phyloP scores from a whole-genome alignment of 2,113 vertebrate species.

The Oxygymnocypris stewartii region DNA sequence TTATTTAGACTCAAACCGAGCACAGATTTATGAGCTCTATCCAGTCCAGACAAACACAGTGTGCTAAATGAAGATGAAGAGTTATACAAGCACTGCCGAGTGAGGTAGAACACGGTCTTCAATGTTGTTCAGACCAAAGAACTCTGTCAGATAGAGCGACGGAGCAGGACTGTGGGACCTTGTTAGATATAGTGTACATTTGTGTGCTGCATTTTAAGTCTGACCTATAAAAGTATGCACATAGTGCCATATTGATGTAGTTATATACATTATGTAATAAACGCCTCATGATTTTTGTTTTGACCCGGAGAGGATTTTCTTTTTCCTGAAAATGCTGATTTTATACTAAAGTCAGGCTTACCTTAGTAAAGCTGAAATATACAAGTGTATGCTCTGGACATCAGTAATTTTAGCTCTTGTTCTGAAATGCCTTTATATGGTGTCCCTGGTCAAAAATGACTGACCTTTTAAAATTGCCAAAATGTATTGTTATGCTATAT shows the following conservation, averaged over 20 bases:
- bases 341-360: too few relatives aligned
- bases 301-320: too few relatives aligned
- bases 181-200: neutral
- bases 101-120: neutral
- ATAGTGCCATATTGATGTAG: neutral
- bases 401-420: too few relatives aligned
- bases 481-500: too few relatives aligned
- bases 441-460: too few relatives aligned
- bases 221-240: neutral
- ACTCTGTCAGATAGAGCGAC: neutral
- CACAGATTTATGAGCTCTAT: neutral
- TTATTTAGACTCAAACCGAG: conserved; percentile 37
- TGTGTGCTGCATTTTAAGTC: neutral
- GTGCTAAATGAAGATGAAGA: neutral
- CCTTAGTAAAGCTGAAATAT: too few relatives aligned
- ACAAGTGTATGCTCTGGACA: too few relatives aligned
- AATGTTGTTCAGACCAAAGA: neutral
- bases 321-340: too few relatives aligned
- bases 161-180: neutral
- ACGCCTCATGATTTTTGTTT: too few relatives aligned
- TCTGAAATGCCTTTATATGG: too few relatives aligned
- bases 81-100: neutral
- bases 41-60: neutral
- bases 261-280: neutral
- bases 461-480: too few relatives aligned